Conservation (phyloP, 2,888 invertebrate species). For the Drosophila engyochracea region DNA sequence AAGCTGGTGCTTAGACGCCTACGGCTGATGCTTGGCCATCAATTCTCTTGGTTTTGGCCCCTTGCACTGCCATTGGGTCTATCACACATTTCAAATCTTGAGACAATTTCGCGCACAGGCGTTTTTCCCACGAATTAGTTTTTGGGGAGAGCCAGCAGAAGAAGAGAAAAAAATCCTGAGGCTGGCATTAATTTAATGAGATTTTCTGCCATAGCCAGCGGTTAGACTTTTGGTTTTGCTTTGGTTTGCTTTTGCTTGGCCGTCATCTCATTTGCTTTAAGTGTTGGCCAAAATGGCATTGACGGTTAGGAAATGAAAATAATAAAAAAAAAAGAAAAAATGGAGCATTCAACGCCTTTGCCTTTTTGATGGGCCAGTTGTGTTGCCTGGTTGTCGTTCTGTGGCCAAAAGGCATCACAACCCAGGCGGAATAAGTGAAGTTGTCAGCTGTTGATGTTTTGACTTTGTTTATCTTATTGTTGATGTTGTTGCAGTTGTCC, state of each 20-base stretch:
- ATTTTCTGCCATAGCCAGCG: conserved; percentile 58
- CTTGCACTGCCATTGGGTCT: conserved; percentile 38
- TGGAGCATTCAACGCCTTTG: conserved; percentile 63
- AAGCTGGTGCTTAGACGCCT: conserved; percentile 43
- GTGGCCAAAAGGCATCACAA: conserved; percentile 64
- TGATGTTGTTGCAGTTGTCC: conserved; percentile 22
- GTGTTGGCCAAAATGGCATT: conserved; percentile 60
- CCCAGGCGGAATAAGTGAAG: conserved; percentile 74
- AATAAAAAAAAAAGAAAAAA: conserved; percentile 9
- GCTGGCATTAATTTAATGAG: conserved; percentile 80
- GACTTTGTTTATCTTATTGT: conserved; percentile 51
- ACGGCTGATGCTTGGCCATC: conserved; percentile 31
- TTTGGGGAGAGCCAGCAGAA: conserved; percentile 2
- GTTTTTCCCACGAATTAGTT: conserved; percentile 62
- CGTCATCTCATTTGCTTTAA: conserved; percentile 66
- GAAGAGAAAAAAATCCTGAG: conserved; percentile 59
- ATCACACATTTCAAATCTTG: conserved; percentile 64
- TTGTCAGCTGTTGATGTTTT: conserved; percentile 71
- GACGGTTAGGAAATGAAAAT: conserved; percentile 55
- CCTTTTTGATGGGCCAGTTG: conserved; percentile 31
- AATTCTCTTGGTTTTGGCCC: conserved; percentile 30
- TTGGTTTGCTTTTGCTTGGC: conserved; percentile 30
- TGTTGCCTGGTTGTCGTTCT: conserved; percentile 40
- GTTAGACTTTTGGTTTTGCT: conserved; percentile 43
- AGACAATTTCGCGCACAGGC: conserved; percentile 51